phyloP scores from a whole-genome alignment of 2,113 vertebrate species.

The Abramis brama region DNA sequence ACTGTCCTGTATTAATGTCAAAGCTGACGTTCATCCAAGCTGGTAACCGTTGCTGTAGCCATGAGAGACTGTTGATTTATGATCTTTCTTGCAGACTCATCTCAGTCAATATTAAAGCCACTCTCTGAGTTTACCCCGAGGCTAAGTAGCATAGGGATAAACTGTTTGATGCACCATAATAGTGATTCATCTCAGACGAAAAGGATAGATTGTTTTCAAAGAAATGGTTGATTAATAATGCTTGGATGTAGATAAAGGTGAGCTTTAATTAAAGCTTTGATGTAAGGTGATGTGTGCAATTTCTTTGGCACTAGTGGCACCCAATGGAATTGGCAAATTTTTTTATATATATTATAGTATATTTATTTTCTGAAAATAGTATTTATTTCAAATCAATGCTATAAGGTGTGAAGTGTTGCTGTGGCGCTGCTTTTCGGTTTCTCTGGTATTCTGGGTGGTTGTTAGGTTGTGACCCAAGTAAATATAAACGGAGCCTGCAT shows the following conservation, averaged over 20 bases:
- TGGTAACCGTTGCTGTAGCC: not conserved
- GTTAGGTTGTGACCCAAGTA: too few species aligned
- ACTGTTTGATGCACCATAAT: conserved; percentile 49
- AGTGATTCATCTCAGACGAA: conserved; percentile 22
- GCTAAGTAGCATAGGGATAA: conserved; percentile 52
- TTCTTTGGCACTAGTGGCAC: too few species aligned
- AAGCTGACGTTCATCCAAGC: conserved; percentile 29
- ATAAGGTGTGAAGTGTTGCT: not conserved
- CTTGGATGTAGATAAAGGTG: not conserved
- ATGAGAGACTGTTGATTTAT: conserved; percentile 20
- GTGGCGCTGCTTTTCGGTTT: not conserved
- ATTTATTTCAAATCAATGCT: not conserved
- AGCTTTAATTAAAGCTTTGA: not conserved
- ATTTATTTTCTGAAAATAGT: not conserved
- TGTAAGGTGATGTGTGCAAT: not conserved
- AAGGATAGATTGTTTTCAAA: not conserved
- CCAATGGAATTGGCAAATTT: too few species aligned
- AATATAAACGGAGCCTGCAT: too few species aligned
- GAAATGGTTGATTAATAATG: conserved; percentile 10
- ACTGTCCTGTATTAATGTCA: conserved; percentile 26
- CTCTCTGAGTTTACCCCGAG: conserved; percentile 32
- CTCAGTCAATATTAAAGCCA: conserved; percentile 41
- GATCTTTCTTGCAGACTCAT: conserved; percentile 39
- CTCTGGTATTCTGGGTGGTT: too few species aligned
- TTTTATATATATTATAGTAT: too few species aligned